A percentile compares a stretch with the other conserved stretches of the same genome.
Conservation (phyloP, 2,797 vertebrate species). For the Holocentrus rufus region DNA sequence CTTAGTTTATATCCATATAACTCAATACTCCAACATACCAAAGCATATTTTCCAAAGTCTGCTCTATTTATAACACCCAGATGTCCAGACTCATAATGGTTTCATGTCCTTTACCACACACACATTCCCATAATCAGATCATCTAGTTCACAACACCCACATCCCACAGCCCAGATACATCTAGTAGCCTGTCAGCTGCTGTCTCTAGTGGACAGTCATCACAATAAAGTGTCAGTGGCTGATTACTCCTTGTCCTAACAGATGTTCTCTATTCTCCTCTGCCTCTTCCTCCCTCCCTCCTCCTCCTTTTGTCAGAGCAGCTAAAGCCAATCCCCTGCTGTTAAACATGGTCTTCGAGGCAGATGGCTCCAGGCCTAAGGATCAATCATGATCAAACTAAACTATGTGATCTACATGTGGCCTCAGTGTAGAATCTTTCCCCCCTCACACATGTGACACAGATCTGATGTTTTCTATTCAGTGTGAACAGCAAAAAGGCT, state of each 20-base stretch:
- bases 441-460: background rate
- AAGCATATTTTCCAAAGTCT: background rate
- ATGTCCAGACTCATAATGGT: background rate
- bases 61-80: background rate
- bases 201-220: slow-evolving; percentile 32
- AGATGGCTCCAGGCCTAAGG: slow-evolving; percentile 61
- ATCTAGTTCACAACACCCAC: slow-evolving; percentile 7
- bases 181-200: slow-evolving; percentile 37
- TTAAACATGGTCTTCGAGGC: slow-evolving; percentile 58
- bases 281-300: background rate
- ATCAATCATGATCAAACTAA: slow-evolving; percentile 25
- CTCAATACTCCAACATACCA: background rate
- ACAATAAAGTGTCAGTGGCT: slow-evolving; percentile 42
- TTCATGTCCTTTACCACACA: background rate
- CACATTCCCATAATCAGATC: background rate
- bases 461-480: too few species aligned
- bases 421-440: too few species aligned
- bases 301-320: slow-evolving; percentile 46
- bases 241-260: slow-evolving; percentile 53
- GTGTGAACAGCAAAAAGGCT: too few species aligned
- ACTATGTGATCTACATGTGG: slow-evolving; percentile 36
- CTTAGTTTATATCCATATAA: background rate
- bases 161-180: slow-evolving; percentile 14
- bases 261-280: slow-evolving; percentile 57
- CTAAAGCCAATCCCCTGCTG: slow-evolving; percentile 51